phyloP scores from a whole-genome alignment of 2,888 invertebrate genomes.

The Dione juno region DNA sequence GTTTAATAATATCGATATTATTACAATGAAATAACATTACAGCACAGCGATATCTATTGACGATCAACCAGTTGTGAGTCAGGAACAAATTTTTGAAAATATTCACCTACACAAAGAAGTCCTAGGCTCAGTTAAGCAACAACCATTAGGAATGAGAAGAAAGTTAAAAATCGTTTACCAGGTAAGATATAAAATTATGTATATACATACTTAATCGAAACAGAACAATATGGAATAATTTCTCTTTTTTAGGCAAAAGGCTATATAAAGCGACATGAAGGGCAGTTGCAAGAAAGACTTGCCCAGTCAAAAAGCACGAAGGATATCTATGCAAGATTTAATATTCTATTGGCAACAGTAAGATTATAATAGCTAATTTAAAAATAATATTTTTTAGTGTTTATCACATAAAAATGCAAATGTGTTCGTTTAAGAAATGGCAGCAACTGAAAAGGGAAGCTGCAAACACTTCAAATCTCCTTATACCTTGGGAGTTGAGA shows the following conservation, averaged over 20 bases:
- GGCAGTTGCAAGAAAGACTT: slow-evolving; percentile 92
- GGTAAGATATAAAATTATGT: slow-evolving; percentile 56
- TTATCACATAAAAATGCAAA: too few relatives aligned
- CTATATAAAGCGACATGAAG: slow-evolving; percentile 95
- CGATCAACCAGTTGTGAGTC: slow-evolving; percentile 86
- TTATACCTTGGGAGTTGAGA: slow-evolving; percentile 97
- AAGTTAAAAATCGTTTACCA: slow-evolving; percentile 92
- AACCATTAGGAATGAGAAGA: slow-evolving; percentile 92
- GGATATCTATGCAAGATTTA: slow-evolving; percentile 93
- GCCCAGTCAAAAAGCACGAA: slow-evolving; percentile 94
- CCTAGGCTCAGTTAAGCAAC: slow-evolving; percentile 91
- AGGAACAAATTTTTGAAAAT: slow-evolving; percentile 95
- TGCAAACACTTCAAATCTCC: slow-evolving; percentile 91
- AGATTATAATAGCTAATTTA: slow-evolving; percentile 51
- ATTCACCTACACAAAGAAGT: slow-evolving; percentile 96
- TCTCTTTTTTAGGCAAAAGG: slow-evolving; percentile 87
- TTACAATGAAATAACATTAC: slow-evolving; percentile 32
- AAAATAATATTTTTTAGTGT: background rate
- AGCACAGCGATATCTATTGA: slow-evolving; percentile 92
- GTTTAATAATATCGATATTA: background rate
- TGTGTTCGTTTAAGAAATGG: slow-evolving; percentile 85
- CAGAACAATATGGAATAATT: slow-evolving; percentile 6
- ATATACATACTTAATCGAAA: background rate
- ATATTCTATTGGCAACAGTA: slow-evolving; percentile 91
- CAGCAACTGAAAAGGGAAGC: slow-evolving; percentile 92